phyloP scores from a whole-genome alignment of 2,113 vertebrate species.

The Dinomys branickii region DNA sequence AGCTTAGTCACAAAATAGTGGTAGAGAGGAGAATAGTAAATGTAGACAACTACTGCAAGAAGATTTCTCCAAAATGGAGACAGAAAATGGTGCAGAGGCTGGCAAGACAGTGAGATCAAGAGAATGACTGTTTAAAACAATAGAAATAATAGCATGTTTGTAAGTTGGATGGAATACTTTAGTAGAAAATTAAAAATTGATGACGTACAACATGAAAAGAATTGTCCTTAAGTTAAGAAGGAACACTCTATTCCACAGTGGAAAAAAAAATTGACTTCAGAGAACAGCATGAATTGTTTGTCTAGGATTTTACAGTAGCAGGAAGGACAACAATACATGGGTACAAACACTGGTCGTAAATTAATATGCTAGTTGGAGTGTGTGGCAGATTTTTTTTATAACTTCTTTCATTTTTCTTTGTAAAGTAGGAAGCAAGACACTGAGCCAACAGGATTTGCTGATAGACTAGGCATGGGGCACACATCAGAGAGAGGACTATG shows the following conservation, averaged over 20 bases:
- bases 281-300: neutral
- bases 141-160: neutral
- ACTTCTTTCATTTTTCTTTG: neutral
- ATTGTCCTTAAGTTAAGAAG: neutral
- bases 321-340: neutral
- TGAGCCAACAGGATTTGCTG: neutral
- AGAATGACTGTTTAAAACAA: neutral
- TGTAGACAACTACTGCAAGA: neutral
- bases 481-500: neutral
- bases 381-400: neutral
- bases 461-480: neutral
- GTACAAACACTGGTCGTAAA: neutral
- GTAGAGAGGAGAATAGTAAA: neutral
- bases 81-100: neutral
- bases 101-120: neutral
- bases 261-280: neutral
- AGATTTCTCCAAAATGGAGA: neutral
- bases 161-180: neutral
- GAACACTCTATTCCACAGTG: neutral
- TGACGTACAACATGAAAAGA: neutral
- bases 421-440: neutral
- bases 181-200: constrained; percentile 5
- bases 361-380: neutral
- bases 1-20: neutral
- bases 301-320: neutral